Evolutionary conservation across 30 jellyfish, hydroid and myxozoan genomes (phyloP), one percentile per base, ranked within the genome.

Genomic region (Turritopsis dohrnii): DNA sequence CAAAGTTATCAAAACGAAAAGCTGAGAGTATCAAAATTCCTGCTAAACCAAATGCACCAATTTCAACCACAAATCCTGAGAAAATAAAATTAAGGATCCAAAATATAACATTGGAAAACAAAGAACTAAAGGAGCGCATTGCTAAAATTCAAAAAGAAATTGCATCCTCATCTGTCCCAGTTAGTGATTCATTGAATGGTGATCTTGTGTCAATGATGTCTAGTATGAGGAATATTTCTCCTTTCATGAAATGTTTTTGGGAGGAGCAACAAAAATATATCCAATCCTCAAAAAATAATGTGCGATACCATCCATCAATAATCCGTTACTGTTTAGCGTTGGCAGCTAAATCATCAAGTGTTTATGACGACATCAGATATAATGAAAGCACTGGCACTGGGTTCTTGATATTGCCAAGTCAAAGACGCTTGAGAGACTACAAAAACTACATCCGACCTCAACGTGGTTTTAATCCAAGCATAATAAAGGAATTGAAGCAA

Each of bases 361-460:
- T 28, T 3, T 8, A 74, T 20, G 74, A 74, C 29, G 76, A 74
- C 26, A 74, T 74, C 8, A 74, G 83, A 21, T 28, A 24, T 74
- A 20, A 24, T 74, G 54, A 28, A 3, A 24, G 21, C 7, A 29
- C 53, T 21, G 65, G 65, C 5, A 74, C 7, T 21, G 83, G 83
- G 53, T 74, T 74, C 19, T 21, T 74, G 26, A 74, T 74, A 24
- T 30, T 74, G 8, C 83, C 52, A 74, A 74, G 83, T 29, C 74
- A 1, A 1, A 5, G 83, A 74, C 83, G 54, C 83, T 19, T 74
- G 3, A 7, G 83, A 1, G 83, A 74, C 31, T 74, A 74, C 54
- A 74, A 74, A 21, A 8, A 74, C 19, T 74, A 74, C 83, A 74
- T 74, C 20, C 83, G 83, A 3, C 83, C 83, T 8, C 16, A 74